These are phyloP conservation scores for Prunella fulvescens DNA, from an alignment of 2,113 vertebrate species.

Conservation along the genomic window DNA sequence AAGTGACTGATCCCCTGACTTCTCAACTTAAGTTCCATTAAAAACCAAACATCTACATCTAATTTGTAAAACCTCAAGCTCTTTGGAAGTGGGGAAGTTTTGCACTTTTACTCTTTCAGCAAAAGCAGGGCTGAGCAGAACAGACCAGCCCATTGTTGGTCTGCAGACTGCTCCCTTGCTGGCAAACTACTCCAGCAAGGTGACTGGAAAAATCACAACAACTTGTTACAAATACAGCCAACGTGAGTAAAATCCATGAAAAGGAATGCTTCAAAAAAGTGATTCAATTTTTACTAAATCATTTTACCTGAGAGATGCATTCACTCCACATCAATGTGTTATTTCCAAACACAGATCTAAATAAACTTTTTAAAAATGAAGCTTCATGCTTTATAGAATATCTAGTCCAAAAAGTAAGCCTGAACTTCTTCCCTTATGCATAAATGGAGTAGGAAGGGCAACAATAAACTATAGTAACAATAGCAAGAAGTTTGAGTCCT, in stretches of 20 bases:
- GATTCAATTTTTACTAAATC: background rate
- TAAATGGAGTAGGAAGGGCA: background rate
- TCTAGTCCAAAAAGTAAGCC: background rate
- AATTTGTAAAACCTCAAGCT: background rate
- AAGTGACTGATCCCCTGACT: background rate
- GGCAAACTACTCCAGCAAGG: background rate
- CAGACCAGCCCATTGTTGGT: conserved; percentile 18
- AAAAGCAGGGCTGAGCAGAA: background rate
- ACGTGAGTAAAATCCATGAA: background rate
- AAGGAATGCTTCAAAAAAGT: background rate
- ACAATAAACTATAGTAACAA: background rate
- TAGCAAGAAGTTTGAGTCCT: background rate
- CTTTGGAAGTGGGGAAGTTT: background rate
- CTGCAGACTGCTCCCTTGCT: background rate
- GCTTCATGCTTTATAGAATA: background rate
- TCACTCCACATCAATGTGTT: background rate
- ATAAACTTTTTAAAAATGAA: background rate
- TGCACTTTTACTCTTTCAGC: background rate
- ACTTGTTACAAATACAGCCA: conserved; percentile 6
- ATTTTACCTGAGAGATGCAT: background rate
- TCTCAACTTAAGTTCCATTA: background rate
- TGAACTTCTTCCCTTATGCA: background rate
- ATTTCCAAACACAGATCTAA: background rate
- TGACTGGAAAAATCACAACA: conserved; percentile 39
- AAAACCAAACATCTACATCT: background rate